These are phyloP conservation scores for Smittia sp. DNA, from an alignment of 2,888 invertebrate genomes.

Conservation along the genomic window DNA sequence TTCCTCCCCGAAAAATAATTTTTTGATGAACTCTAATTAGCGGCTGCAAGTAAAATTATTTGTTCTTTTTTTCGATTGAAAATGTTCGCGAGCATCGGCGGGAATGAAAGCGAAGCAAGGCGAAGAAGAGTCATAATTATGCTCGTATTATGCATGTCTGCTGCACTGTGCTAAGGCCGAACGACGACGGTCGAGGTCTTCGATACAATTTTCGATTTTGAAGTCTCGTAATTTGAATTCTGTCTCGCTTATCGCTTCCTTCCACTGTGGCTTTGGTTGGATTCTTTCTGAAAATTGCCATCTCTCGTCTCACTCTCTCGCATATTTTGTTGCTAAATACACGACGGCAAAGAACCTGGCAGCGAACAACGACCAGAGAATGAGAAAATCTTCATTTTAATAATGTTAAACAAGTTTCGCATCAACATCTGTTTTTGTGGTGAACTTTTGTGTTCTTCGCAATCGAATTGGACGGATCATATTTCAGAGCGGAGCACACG, in stretches of 20 bases:
- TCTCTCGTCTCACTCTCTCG: neutral
- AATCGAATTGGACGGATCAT: constrained; percentile 11
- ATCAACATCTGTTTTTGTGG: constrained; percentile 14
- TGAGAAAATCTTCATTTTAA: neutral
- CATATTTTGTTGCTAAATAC: constrained; percentile 25
- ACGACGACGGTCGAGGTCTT: constrained; percentile 9
- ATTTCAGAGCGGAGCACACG: neutral
- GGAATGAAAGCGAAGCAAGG: no score
- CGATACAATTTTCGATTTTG: constrained; percentile 1
- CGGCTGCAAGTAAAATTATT: no score
- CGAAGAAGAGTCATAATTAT: constrained; percentile 17
- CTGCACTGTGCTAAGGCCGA: neutral
- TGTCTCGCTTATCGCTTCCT: neutral
- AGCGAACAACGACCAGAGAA: neutral
- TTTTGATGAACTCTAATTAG: no score
- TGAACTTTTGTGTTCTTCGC: neutral
- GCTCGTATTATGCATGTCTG: constrained; percentile 21
- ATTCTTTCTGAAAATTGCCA: constrained; percentile 21
- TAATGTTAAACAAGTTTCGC: constrained; percentile 14
- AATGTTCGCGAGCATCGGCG: no score
- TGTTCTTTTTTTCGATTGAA: no score
- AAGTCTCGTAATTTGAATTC: neutral
- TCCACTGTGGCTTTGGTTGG: neutral
- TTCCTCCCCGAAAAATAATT: no score
- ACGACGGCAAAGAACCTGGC: neutral